Evolutionary conservation across 2,888 invertebrate species (phyloP), one percentile per base, ranked within the genome.

Genomic region (Aplocera efformata): DNA sequence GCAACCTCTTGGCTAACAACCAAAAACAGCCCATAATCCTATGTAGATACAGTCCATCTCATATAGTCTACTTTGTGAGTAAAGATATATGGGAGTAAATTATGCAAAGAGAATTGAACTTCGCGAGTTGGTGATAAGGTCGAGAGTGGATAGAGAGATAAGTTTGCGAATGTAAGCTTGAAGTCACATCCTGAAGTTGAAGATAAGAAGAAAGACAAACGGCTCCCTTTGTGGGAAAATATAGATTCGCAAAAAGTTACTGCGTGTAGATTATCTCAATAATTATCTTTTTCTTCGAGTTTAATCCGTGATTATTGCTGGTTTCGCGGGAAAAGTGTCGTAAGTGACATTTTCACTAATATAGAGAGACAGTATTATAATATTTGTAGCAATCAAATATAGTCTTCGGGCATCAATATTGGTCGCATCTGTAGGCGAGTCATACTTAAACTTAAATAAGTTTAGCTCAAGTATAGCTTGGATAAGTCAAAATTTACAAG

Each of bases 181-280:
- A 56, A 73, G 70, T 67, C 72, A 72, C 70, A 69, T 70, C 58
- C 62, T 66, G 57, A 57, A 65, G 62, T 55, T 51, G 43, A 48
- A 65, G 73, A 79, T 78, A 79, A 79, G 72, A 66, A 56, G 43
- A 56, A 68, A 76, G 77, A 79, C 67, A 75, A 76, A 79, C 74
- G 67, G 63, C 58, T 54, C 58, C 60, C 58, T 67, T 67, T 64
- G 64, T 56, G 55, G 59, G 53, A 40, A 59, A 57, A 58, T 62
- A 60, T 58, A 61, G 63, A 59, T 63, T 57, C 56, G 48, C 44
- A 44, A 50, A 53, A 56, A 51, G 55, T 53, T 45, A 53, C 49
- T 48, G 46, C 45, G 48, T 49, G 56, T 42, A 58, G 48, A 48
- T 48, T 32, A 35, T 40, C 17, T 21, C n/a, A 29, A 41, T 41